Conservation (phyloP, 2,113 vertebrate genomes). For the Probosciger aterrimus region DNA sequence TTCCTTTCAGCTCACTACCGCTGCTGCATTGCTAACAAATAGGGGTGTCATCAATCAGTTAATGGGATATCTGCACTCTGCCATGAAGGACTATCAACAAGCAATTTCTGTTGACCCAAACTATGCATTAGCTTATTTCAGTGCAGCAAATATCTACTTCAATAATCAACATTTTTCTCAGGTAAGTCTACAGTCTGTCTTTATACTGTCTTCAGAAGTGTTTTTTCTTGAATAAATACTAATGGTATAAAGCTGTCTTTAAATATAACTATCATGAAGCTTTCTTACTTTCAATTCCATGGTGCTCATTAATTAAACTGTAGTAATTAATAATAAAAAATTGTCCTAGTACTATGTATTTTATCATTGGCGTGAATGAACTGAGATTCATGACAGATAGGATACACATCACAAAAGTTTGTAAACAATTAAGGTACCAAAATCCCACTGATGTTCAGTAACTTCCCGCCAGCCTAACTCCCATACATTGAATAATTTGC, state of each 20-base stretch:
- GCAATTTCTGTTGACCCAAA: slow-evolving; percentile 72
- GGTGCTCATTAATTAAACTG: neutral
- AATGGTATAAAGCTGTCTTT: neutral
- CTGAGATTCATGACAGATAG: neutral
- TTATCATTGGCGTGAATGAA: neutral
- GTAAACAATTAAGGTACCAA: neutral
- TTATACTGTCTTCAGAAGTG: neutral
- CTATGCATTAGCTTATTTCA: slow-evolving; percentile 77
- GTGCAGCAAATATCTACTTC: slow-evolving; percentile 79
- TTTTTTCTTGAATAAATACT: neutral
- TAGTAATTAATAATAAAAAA: neutral
- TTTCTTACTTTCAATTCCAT: neutral
- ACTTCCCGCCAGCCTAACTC: neutral
- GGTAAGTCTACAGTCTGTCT: slow-evolving; percentile 49
- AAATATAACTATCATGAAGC: neutral
- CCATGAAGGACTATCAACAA: slow-evolving; percentile 79
- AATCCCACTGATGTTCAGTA: neutral
- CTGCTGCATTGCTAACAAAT: slow-evolving; percentile 75
- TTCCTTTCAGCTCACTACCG: slow-evolving; percentile 70
- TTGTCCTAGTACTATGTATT: neutral
- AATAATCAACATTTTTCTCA: slow-evolving; percentile 79
- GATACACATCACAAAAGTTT: neutral
- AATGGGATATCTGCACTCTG: slow-evolving; percentile 72
- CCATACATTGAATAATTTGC: neutral
- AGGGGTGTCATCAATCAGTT: slow-evolving; percentile 79